phyloP scores from a whole-genome alignment of 2,113 vertebrate genomes.

The Actenoides lindsayi region DNA sequence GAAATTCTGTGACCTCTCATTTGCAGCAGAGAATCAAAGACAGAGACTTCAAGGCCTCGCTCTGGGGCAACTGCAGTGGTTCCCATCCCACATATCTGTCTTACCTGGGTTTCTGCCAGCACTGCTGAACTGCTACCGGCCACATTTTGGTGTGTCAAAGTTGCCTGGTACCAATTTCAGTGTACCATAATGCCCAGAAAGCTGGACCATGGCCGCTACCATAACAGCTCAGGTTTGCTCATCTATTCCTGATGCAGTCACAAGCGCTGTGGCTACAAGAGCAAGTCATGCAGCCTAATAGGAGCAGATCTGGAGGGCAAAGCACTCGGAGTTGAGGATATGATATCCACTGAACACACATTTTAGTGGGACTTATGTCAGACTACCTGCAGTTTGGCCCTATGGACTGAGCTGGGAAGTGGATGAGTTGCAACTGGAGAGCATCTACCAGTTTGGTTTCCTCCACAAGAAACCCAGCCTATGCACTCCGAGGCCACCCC shows the following conservation, averaged over 20 bases:
- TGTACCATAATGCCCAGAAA: neutral
- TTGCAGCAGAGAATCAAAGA: neutral
- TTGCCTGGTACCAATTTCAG: neutral
- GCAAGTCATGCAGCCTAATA: neutral
- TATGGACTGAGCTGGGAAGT: neutral
- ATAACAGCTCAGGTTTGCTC: neutral
- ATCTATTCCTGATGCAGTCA: neutral
- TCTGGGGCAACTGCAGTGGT: neutral
- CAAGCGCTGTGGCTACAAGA: neutral
- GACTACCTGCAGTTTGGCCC: neutral
- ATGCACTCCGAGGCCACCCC: neutral
- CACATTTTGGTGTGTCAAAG: neutral
- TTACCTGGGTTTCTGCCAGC: neutral
- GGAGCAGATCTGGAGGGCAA: neutral
- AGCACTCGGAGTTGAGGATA: rapidly evolving
- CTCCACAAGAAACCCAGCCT: neutral
- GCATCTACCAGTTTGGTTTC: neutral
- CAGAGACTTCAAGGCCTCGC: neutral
- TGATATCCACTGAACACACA: neutral
- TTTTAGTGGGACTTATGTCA: neutral
- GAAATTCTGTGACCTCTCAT: neutral
- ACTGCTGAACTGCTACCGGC: neutral
- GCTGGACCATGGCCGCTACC: neutral
- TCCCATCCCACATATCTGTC: neutral
- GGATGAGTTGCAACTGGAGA: neutral